Conservation (phyloP, 2,113 vertebrate genomes). For the Ovis canadensis region DNA sequence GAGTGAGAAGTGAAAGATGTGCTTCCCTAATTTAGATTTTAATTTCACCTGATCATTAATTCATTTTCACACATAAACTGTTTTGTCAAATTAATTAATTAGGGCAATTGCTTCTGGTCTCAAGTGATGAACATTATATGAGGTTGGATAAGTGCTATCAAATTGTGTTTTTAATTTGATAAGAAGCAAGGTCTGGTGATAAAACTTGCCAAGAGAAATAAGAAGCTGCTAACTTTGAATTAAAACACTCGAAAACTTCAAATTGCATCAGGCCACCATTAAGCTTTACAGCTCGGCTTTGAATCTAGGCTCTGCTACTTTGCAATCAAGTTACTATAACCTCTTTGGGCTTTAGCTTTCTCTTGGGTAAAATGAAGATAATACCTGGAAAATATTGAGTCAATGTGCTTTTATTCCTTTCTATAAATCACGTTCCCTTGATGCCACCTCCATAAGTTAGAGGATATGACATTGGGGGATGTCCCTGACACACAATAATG, state of each 20-base stretch:
- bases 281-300: not conserved
- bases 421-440: not conserved
- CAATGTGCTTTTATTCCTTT: not conserved
- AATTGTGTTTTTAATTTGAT: conserved; percentile 53
- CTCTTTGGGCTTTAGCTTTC: not conserved
- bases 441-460: not conserved
- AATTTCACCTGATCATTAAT: conserved; percentile 50
- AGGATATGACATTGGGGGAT: not conserved
- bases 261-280: not conserved
- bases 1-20: conserved; percentile 14
- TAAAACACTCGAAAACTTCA: not conserved
- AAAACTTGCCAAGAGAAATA: conserved; percentile 25
- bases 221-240: conserved; percentile 28
- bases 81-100: conserved; percentile 68
- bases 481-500: not conserved
- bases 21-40: conserved; percentile 54
- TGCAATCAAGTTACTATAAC: conserved; percentile 1
- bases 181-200: conserved; percentile 18
- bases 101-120: conserved; percentile 51
- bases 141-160: conserved; percentile 31
- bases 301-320: not conserved
- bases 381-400: conserved; percentile 12
- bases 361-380: conserved; percentile 12
- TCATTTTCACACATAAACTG: conserved; percentile 44
- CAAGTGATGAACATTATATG: conserved; percentile 23